A percentile compares a stretch with the other conserved stretches of the same genome.
phyloP scores from a whole-genome alignment of 1,140 invertebrate species.

The Leptopilina boulardi region DNA sequence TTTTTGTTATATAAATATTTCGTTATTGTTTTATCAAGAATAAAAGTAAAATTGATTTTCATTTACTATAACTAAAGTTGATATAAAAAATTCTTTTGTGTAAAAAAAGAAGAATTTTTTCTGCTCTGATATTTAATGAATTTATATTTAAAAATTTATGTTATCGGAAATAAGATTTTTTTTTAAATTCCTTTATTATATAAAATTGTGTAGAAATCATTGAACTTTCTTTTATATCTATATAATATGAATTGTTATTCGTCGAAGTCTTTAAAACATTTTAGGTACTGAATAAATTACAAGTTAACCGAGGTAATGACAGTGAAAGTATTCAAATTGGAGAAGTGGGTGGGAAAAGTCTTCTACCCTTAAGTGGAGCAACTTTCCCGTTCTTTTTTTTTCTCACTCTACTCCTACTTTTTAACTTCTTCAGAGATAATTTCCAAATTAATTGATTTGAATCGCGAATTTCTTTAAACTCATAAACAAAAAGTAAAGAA shows the following conservation, averaged over 20 bases:
- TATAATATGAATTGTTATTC: background rate
- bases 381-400: constrained; percentile 15
- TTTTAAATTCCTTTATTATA: too few species aligned
- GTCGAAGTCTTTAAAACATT: background rate
- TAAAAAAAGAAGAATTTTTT: too few species aligned
- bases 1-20: too few species aligned
- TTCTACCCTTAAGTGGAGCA: constrained; percentile 29
- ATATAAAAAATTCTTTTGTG: too few species aligned
- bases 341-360: constrained; percentile 13
- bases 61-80: too few species aligned
- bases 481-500: background rate
- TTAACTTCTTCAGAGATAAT: background rate
- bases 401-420: constrained; percentile 12
- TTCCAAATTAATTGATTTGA: constrained; percentile 8
- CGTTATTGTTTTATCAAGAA: too few species aligned
- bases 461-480: background rate
- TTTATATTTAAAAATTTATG: too few species aligned
- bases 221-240: background rate
- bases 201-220: too few species aligned
- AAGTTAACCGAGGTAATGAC: constrained; percentile 27
- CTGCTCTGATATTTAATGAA: too few species aligned
- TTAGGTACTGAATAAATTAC: constrained; percentile 30
- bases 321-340: constrained; percentile 30
- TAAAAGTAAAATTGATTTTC: too few species aligned
- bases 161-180: too few species aligned